These are phyloP conservation scores for Bovichtus diacanthus DNA, from an alignment of 2,797 vertebrate genomes.

Conservation along the genomic window DNA sequence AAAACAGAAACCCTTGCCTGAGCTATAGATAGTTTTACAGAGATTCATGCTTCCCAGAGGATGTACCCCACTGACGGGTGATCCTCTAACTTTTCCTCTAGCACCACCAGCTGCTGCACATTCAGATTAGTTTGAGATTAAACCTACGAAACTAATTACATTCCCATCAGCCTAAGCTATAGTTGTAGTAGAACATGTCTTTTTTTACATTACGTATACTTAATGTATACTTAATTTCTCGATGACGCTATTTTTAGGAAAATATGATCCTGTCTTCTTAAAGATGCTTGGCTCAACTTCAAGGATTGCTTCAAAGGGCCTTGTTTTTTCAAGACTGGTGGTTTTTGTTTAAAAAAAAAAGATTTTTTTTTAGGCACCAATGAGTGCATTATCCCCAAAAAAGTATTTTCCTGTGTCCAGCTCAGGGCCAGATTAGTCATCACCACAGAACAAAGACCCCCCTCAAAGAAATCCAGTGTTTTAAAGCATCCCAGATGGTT, in stretches of 20 bases:
- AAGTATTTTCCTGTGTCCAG: conserved; percentile 36
- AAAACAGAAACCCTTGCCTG: not conserved
- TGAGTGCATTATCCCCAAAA: conserved; percentile 6
- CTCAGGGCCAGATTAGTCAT: conserved; percentile 56
- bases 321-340: conserved; percentile 1
- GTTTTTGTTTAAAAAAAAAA: conserved; percentile 11
- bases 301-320: not conserved
- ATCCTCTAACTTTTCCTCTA: not conserved
- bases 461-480: conserved; percentile 63
- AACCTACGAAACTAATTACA: not conserved
- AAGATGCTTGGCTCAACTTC: not conserved
- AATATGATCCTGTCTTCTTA: not conserved
- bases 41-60: not conserved
- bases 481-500: conserved; percentile 78
- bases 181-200: not conserved
- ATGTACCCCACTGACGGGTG: not conserved
- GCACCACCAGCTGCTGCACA: not conserved
- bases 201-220: not conserved
- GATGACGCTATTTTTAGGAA: too few species aligned
- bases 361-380: conserved; percentile 4
- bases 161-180: not conserved
- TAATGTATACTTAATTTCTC: too few species aligned
- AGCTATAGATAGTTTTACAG: not conserved
- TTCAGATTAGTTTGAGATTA: not conserved
- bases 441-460: conserved; percentile 65